Conservation (phyloP, 2,888 invertebrate genomes). For the Petrolisthes manimaculis region DNA sequence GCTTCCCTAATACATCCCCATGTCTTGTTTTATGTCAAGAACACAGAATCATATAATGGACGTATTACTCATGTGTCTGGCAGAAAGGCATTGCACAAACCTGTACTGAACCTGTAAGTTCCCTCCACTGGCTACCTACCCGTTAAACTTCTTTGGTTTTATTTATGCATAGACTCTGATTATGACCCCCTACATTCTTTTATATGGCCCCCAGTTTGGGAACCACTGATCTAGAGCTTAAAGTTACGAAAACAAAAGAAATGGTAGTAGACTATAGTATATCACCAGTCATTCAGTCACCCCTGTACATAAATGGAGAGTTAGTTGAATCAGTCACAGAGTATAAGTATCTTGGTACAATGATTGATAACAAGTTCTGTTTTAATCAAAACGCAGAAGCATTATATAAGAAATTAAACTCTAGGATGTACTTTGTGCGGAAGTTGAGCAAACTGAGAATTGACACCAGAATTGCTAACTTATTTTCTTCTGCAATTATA, state of each 20-base stretch:
- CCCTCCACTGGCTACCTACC: no score
- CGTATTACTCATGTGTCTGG: no score
- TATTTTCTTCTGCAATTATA: constrained; percentile 12
- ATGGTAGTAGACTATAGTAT: not conserved
- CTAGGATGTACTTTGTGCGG: constrained; percentile 1
- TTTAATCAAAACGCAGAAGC: constrained; percentile 2
- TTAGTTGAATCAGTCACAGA: constrained; percentile 3
- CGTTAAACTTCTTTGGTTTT: no score
- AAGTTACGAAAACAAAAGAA: not conserved
- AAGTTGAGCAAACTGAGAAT: not conserved
- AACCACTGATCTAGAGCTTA: not conserved
- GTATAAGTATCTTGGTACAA: constrained; percentile 8
- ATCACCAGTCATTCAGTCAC: not conserved
- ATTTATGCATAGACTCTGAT: no score
- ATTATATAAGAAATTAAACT: not conserved
- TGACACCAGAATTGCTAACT: not conserved
- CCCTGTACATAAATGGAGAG: constrained; percentile 8
- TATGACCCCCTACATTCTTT: no score
- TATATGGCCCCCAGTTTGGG: no score
- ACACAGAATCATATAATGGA: no score
- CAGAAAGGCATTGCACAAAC: no score
- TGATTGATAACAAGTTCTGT: not conserved
- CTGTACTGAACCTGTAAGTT: no score
- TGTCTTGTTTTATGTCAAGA: no score
- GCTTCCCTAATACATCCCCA: no score